A percentile compares a stretch with the other conserved stretches of the same genome.
Conservation (phyloP, 1,140 invertebrate genomes). For the Hycleus phaleratus region DNA sequence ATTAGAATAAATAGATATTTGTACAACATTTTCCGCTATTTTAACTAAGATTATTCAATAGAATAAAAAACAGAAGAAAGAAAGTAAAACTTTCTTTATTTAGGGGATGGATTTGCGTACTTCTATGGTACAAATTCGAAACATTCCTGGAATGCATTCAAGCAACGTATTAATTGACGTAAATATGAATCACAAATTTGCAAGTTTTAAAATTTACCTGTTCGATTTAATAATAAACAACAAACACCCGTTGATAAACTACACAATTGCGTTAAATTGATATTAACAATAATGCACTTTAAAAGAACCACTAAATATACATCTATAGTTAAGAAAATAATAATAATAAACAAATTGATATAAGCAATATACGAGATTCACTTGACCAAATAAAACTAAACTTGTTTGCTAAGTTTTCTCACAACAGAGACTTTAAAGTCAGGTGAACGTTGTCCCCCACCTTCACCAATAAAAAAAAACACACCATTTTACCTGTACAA, state of each 20-base stretch:
- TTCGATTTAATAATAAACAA: too few species aligned
- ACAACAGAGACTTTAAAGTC: slow-evolving; percentile 7
- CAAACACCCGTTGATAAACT: background rate
- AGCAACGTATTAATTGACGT: too few species aligned
- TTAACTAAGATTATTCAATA: too few species aligned
- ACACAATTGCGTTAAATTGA: background rate
- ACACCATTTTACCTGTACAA: slow-evolving; percentile 3
- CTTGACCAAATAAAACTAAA: slow-evolving; percentile 9
- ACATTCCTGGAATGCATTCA: too few species aligned
- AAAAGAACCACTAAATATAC: background rate
- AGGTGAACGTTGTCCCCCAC: slow-evolving; percentile 11
- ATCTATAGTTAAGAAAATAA: background rate
- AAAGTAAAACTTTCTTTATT: too few species aligned
- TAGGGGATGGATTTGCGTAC: too few species aligned
- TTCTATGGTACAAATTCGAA: too few species aligned
- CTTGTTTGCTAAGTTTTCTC: slow-evolving; percentile 6
- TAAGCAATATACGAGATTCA: slow-evolving; percentile 4
- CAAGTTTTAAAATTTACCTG: background rate
- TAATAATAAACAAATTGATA: background rate
- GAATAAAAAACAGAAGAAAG: too few species aligned
- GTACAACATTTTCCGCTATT: too few species aligned
- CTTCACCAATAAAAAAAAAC: background rate
- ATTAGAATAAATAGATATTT: too few species aligned
- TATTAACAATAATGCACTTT: background rate
- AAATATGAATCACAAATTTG: too few species aligned